Evolutionary conservation across 2,888 invertebrate genomes (phyloP), one percentile per base, ranked within the genome.

Genomic region (Andricus curvator): DNA sequence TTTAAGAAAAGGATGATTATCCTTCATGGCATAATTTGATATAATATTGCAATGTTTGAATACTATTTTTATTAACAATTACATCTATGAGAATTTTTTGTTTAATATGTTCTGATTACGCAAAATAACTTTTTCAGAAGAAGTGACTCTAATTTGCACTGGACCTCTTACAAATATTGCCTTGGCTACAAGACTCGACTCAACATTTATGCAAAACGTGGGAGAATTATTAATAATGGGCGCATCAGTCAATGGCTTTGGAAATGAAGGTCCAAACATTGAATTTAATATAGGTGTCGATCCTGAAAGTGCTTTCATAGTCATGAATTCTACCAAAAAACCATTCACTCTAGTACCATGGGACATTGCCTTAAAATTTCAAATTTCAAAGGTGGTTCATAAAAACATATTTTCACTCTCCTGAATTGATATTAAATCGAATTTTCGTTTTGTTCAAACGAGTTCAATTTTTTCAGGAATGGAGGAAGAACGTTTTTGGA

Each of bases 261-360:
- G 84, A 8, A 82, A 84, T 17, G 20, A 15, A 0, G 25, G n/a
- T 11, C 85, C 85, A 0, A 85, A 87, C 29, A 93, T 94, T 0
- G 95, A 95, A 88, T 95, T 94, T 88, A 95, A 95, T 89, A 95
- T 95, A 84, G 88, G 89, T 76, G 90, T 90, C 79, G 95, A 95
- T 88, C 95, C 95, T 0, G 94, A 95, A 84, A 94, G 95, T 4
- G 94, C 95, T 37, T 91, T 91, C 62, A 93, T 95, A 37, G 93
- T 94, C 1, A 88, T 95, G 13, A 92, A 93, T 89, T 92, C 84
- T 5, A 87, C 82, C 0, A 81, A 83, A 0, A 82, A 90, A 77
- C 93, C 68, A 15, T 48, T 13, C 25, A 90, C 91, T 11, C 81
- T 95, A 15, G 85, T 94, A 2, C 94, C 95, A 1, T 94, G 94